These are phyloP conservation scores for Drosophila anomalata DNA, from an alignment of 2,888 invertebrate genomes.

Conservation along the genomic window DNA sequence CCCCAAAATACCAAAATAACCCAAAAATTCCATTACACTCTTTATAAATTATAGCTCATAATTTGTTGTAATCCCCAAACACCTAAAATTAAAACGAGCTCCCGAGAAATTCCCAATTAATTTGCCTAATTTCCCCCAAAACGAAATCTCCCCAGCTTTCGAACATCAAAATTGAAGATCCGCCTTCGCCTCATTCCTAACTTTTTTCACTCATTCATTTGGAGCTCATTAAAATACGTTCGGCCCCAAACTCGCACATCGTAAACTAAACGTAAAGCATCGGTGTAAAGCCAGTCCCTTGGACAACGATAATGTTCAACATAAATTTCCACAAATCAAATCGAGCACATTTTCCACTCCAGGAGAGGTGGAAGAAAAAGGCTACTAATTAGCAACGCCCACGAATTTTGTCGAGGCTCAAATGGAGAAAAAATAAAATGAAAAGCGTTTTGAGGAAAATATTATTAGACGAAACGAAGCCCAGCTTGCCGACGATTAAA, in stretches of 20 bases:
- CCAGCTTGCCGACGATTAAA: conserved; percentile 63
- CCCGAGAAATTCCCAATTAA: conserved; percentile 36
- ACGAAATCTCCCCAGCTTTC: conserved; percentile 14
- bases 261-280: conserved; percentile 62
- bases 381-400: conserved; percentile 78
- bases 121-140: conserved; percentile 33
- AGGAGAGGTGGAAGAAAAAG: conserved; percentile 13
- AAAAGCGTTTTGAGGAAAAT: conserved; percentile 64
- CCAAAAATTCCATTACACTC: not conserved
- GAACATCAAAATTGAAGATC: conserved; percentile 15
- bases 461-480: conserved; percentile 42
- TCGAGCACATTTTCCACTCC: conserved; percentile 73
- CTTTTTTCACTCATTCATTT: conserved; percentile 28
- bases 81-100: conserved; percentile 21
- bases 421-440: conserved; percentile 54
- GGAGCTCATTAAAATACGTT: conserved; percentile 68
- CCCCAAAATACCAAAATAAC: not conserved
- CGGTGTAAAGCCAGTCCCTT: conserved; percentile 26
- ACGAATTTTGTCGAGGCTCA: conserved; percentile 43
- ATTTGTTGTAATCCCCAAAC: conserved; percentile 17
- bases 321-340: conserved; percentile 79
- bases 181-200: conserved; percentile 10
- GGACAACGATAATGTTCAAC: conserved; percentile 57
- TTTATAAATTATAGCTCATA: conserved; percentile 12
- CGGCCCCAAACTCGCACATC: conserved; percentile 69